Percentiles rank a stretch among this genome's conserved stretches.
Evolutionary conservation across 2,888 invertebrate species (phyloP).

Genomic region (Reticulitermes lucifugus): DNA sequence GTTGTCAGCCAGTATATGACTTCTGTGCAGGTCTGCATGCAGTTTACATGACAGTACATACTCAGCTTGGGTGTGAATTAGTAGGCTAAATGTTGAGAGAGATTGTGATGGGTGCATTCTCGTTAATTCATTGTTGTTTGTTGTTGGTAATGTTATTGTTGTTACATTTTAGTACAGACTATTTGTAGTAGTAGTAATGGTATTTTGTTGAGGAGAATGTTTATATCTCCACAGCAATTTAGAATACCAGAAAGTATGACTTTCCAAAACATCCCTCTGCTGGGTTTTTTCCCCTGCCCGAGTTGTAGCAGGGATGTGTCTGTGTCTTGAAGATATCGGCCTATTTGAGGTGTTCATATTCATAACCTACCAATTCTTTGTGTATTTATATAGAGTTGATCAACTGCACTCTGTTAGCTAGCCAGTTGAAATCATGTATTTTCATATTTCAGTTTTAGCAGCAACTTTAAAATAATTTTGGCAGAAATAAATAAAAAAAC

Average conservation of each 20-base stretch:
- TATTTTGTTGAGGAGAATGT: conserved; percentile 33
- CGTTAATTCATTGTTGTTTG: conserved; percentile 35
- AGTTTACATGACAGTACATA: background rate
- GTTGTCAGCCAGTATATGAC: background rate
- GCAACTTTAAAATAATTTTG: background rate
- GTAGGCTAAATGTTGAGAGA: conserved; percentile 20
- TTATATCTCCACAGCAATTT: conserved; percentile 1
- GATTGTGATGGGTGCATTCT: conserved; percentile 21
- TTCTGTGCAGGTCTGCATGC: background rate
- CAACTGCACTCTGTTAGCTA: background rate
- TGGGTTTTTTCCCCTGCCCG: conserved; percentile 1
- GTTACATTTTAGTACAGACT: conserved; percentile 26
- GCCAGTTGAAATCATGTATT: background rate
- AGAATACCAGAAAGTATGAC: conserved; percentile 9
- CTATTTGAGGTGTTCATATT: conserved; percentile 47
- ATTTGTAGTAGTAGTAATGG: conserved; percentile 26
- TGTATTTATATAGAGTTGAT: background rate
- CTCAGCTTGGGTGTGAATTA: background rate
- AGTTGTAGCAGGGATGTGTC: conserved; percentile 18
- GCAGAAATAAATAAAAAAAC: background rate
- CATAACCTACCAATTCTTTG: conserved; percentile 35
- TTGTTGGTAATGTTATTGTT: conserved; percentile 47
- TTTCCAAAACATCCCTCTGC: conserved; percentile 31
- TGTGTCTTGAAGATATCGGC: conserved; percentile 52
- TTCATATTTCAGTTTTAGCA: background rate